A percentile compares a stretch with the other conserved stretches of the same genome.
phyloP scores from a whole-genome alignment of 1,140 invertebrate genomes.

The Brachystomella parvula region DNA sequence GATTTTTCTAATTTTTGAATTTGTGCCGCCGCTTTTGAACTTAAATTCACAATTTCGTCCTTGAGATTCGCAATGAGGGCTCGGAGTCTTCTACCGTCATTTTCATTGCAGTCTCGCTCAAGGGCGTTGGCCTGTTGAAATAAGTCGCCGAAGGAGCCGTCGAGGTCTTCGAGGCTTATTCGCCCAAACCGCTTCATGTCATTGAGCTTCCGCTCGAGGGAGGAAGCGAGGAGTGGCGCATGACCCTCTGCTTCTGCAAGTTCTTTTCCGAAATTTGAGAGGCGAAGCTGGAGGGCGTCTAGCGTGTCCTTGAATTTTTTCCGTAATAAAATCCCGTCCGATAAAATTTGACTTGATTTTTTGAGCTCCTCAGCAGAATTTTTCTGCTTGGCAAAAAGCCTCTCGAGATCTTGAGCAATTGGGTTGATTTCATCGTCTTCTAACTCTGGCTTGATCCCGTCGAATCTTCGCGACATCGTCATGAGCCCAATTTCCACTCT shows the following conservation, averaged over 20 bases:
- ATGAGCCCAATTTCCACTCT: conserved; percentile 72
- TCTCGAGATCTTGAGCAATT: conserved; percentile 60
- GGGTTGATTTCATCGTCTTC: conserved; percentile 59
- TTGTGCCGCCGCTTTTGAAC: conserved; percentile 3
- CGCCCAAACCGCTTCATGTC: conserved; percentile 46
- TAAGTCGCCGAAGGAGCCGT: conserved; percentile 60
- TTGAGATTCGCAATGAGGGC: conserved; percentile 35
- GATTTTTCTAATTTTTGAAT: conserved; percentile 14
- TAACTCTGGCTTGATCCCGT: conserved; percentile 74
- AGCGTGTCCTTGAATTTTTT: conserved; percentile 62
- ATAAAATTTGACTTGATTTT: background rate
- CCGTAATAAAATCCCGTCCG: conserved; percentile 17
- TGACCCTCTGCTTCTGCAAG: conserved; percentile 50
- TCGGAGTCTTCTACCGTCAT: conserved; percentile 48
- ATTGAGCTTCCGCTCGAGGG: conserved; percentile 64
- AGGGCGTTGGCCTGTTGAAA: conserved; percentile 65
- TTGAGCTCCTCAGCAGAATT: conserved; percentile 16
- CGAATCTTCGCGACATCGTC: conserved; percentile 69
- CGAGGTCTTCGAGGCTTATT: conserved; percentile 54
- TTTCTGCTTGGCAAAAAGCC: conserved; percentile 52
- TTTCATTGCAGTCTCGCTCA: conserved; percentile 68
- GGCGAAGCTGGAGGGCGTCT: conserved; percentile 66
- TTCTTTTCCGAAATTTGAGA: conserved; percentile 65
- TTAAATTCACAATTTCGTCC: conserved; percentile 13
- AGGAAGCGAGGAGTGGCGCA: conserved; percentile 55